Base-by-base conservation (phyloP, 2,797 vertebrate species). In the Catostomus latipinnis region DNA sequence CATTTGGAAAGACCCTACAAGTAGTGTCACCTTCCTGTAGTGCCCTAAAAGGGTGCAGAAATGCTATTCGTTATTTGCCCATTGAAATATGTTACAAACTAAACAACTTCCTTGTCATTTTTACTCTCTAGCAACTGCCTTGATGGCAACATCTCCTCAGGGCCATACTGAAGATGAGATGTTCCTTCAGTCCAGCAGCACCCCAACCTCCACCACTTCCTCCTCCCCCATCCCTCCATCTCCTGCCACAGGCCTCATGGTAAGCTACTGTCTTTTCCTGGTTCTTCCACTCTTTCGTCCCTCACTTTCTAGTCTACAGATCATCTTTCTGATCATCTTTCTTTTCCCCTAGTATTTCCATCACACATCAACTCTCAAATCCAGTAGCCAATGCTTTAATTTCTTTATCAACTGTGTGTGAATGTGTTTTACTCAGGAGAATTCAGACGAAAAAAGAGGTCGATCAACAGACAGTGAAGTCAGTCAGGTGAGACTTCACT, bases 161-260 rank as follows among this genome's bases (percentile, higher is more conserved):
- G 94, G 95, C 88, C 94, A 96, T 82, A 96, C 96, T 85, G 97
- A 98, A 87, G 97, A 98, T 22, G 97, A 98, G 86, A 93, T 97
- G 92, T 97, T 94, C 88, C 96, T 97, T 86, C 96, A 96, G 89
- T 97, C 96, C 43, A 96, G 95, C 93, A 98, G 96, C 93, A 98
- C 97, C 22, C 96, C 97, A 81, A 97, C 96, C 74, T 98, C 97
- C 45, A 98, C 97, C 86, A 98, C 96, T 12, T 98, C 97, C 53
- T 97, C 96, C 76, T 98, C 96, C 1, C 97, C 97, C 53, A 96
- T 98, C 84, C 97, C 96, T 0, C 96, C 96, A 77, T 97, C 96
- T 85, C 96, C 96, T 0, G 96, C 96, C 79, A 96, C 96, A 81
- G 96, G 95, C 88, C 95, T 95, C 82, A 95, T 91, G 87, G 96